Base-by-base conservation (phyloP, 2,888 invertebrate genomes). In the Osmoderma eremita region DNA sequence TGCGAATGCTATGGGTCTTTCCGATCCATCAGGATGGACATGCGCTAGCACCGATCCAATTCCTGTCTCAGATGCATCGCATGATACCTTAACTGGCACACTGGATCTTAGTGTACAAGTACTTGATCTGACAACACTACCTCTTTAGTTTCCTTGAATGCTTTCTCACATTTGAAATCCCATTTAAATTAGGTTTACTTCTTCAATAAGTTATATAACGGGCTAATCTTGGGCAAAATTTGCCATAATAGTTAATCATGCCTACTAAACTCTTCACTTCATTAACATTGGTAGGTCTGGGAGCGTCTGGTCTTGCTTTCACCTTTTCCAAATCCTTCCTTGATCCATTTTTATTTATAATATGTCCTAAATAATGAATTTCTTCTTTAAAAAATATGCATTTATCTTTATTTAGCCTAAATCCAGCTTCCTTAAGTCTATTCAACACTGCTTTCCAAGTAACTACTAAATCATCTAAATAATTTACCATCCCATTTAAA, bases 321-420 rank as follows among this genome's bases (percentile, higher is more conserved):
- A 24, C 5, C 5, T 24, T 24, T 5, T 3, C 3, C 5, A 24
- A 4, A 24, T 24, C 24, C 5, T 24, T 24, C 24, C 5, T 24
- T 24, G 5, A 24, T 5, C 24, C 24, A 4, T 24, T 5, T 24
- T 24, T 3, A 24, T 24, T 24, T 24, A 24, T 24, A 24, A 24
- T n/a, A n/a, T n/a, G n/a, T n/a, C n/a, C 24, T 24, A 24, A 24
- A 24, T 24, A 24, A 4, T 24, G 3, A 24, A 24, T 24, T 24
- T 24, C 24, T 5, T 24, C 5, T 24, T 24, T 3, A 24, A 24
- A 24, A 24, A 24, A 24, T 24, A 5, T 24, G 5, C 24, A 24
- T 24, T 79, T 79, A 22, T 72, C 67, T 20, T 61, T 50, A 49
- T 75, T 72, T n/a, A 77, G 68, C 12, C 66, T 75, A 45, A 75